phyloP scores from a whole-genome alignment of 2,888 invertebrate species.

The Caradrina kadenii region DNA sequence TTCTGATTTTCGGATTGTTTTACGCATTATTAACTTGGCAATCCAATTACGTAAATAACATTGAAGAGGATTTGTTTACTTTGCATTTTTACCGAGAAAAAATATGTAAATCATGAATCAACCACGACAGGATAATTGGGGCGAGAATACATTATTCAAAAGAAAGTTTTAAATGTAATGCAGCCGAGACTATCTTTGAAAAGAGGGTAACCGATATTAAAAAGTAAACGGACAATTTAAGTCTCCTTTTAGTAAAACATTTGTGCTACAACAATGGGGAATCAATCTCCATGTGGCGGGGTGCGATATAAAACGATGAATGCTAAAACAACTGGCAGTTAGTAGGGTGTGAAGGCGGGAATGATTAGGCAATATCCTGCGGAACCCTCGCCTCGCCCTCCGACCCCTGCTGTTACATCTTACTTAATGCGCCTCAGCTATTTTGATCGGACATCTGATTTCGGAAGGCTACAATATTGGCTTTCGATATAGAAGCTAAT shows the following conservation, averaged over 20 bases:
- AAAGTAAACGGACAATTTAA: conserved; percentile 65
- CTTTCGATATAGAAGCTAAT: conserved; percentile 71
- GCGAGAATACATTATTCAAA: conserved; percentile 57
- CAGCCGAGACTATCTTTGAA: conserved; percentile 16
- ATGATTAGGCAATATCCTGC: conserved; percentile 90
- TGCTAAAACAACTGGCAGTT: conserved; percentile 89
- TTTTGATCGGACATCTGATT: conserved; percentile 86
- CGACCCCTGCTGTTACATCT: conserved; percentile 85
- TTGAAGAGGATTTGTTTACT: conserved; percentile 73
- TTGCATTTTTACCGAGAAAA: conserved; percentile 58
- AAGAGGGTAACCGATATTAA: conserved; percentile 58
- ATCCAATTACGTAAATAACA: conserved; percentile 87
- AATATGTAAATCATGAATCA: conserved; percentile 54
- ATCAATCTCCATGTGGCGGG: conserved; percentile 79
- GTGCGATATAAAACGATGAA: conserved; percentile 84
- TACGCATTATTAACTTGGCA: conserved; percentile 89
- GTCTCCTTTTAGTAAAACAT: conserved; percentile 76
- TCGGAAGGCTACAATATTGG: conserved; percentile 78
- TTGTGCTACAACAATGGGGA: conserved; percentile 79
- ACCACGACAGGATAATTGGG: conserved; percentile 53
- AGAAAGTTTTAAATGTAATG: conserved; percentile 28
- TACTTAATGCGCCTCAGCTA: conserved; percentile 84
- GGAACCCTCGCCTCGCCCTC: conserved; percentile 80
- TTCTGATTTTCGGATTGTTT: conserved; percentile 88
- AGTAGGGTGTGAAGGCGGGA: conserved; percentile 88